Conservation (phyloP, 2,113 vertebrate species). For the Xyliphius kryptos region DNA sequence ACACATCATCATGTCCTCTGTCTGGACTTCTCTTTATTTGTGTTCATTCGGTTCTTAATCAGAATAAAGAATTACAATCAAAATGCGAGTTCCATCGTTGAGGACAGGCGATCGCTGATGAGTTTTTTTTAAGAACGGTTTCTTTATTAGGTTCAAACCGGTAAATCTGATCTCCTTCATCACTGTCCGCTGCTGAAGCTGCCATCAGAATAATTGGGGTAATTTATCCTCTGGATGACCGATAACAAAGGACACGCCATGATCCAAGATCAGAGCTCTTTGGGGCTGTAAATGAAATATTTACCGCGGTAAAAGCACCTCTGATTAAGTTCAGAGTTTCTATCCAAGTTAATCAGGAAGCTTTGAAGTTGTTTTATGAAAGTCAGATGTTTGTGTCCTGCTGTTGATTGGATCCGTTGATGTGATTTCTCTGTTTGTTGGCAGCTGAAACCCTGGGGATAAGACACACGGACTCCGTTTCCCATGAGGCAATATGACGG, state of each 20-base stretch:
- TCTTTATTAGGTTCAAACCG: constrained; percentile 52
- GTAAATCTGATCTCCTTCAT: constrained; percentile 48
- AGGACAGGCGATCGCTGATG: too few relatives aligned
- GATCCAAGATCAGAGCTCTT: neutral
- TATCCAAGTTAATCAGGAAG: too few relatives aligned
- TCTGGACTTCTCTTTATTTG: too few relatives aligned
- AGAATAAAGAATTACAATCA: too few relatives aligned
- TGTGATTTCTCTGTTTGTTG: constrained; percentile 28
- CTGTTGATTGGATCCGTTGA: neutral
- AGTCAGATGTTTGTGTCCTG: neutral
- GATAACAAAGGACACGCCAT: constrained; percentile 46
- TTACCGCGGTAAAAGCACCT: neutral
- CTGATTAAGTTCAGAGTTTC: too few relatives aligned
- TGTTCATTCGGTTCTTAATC: too few relatives aligned
- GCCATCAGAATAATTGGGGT: constrained; percentile 60
- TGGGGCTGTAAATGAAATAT: neutral
- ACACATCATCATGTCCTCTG: too few relatives aligned
- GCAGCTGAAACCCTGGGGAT: constrained; percentile 53
- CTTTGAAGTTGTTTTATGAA: neutral
- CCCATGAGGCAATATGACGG: constrained; percentile 60
- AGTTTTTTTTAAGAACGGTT: too few relatives aligned
- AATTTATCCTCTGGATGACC: constrained; percentile 64
- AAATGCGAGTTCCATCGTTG: too few relatives aligned
- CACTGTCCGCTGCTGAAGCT: constrained; percentile 50
- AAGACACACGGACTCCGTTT: constrained; percentile 43